phyloP scores from a whole-genome alignment of 2,113 vertebrate species.

The Solea solea region DNA sequence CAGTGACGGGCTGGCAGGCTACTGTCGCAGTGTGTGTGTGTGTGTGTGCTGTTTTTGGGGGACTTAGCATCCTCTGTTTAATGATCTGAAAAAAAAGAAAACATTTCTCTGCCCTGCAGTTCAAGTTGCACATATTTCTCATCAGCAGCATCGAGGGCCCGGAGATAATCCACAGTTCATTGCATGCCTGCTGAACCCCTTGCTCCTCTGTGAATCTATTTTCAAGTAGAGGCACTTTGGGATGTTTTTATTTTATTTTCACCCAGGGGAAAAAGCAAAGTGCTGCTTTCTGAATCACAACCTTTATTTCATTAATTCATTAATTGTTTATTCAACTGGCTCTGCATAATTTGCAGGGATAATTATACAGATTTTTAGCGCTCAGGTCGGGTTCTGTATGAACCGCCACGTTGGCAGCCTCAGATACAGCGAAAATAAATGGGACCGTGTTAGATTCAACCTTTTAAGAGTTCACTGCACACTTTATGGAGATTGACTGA shows the following conservation, averaged over 20 bases:
- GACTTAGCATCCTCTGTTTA: conserved; percentile 49
- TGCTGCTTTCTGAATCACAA: background rate
- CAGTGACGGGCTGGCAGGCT: conserved; percentile 31
- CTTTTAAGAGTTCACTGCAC: too few species aligned
- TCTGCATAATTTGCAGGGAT: background rate
- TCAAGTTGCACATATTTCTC: conserved; percentile 34
- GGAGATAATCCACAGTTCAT: conserved; percentile 51
- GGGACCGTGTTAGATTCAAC: too few species aligned
- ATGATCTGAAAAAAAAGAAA: conserved; percentile 47
- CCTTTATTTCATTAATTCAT: background rate
- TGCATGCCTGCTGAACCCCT: conserved; percentile 33
- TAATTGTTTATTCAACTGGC: conserved; percentile 8
- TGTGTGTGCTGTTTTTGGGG: background rate
- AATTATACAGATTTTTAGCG: background rate
- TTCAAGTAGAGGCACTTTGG: conserved; percentile 6
- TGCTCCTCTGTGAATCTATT: conserved; percentile 8
- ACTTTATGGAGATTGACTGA: too few species aligned
- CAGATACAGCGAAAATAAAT: too few species aligned
- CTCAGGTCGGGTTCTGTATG: too few species aligned
- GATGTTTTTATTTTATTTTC: conserved; percentile 14
- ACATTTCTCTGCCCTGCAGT: conserved; percentile 28
- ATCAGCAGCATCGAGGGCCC: conserved; percentile 16
- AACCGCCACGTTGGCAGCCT: too few species aligned
- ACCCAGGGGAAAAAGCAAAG: background rate
- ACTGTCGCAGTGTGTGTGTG: background rate